Evolutionary conservation across 1,140 invertebrate genomes (phyloP).

Genomic region (Solenopsis fugax): DNA sequence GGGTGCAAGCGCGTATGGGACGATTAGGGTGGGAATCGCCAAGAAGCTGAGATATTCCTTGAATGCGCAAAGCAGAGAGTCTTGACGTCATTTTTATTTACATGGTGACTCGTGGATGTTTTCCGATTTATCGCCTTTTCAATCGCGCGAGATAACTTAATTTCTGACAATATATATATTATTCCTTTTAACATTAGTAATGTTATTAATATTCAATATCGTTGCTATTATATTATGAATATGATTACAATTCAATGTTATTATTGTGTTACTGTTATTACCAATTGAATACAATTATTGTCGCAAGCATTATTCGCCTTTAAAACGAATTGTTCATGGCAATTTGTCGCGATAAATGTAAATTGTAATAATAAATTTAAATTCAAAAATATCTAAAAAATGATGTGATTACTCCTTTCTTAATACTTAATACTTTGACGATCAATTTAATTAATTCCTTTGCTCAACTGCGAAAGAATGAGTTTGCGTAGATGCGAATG

Average conservation of each 20-base stretch:
- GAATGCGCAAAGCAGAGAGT: constrained; percentile 16
- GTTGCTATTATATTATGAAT: constrained; percentile 15
- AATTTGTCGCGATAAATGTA: constrained; percentile 12
- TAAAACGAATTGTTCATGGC: constrained; percentile 15
- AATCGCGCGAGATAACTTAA: background rate
- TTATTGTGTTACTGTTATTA: constrained; percentile 29
- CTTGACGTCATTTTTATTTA: constrained; percentile 33
- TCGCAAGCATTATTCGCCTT: constrained; percentile 16
- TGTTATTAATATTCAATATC: constrained; percentile 30
- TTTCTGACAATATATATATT: background rate
- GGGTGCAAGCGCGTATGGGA: constrained; percentile 70
- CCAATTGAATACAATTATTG: constrained; percentile 30
- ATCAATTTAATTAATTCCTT: constrained; percentile 1
- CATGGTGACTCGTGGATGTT: background rate
- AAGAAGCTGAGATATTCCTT: constrained; percentile 47
- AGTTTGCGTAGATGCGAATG: background rate
- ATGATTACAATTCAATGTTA: constrained; percentile 5
- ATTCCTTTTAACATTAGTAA: constrained; percentile 36
- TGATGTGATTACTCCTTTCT: background rate
- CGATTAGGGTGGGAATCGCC: constrained; percentile 54
- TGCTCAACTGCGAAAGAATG: background rate
- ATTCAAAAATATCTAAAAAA: constrained; percentile 19
- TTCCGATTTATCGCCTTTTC: background rate
- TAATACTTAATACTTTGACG: background rate
- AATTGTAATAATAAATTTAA: constrained; percentile 27